phyloP scores from a whole-genome alignment of 2,888 invertebrate genomes.

The Hypolimnas misippus region DNA sequence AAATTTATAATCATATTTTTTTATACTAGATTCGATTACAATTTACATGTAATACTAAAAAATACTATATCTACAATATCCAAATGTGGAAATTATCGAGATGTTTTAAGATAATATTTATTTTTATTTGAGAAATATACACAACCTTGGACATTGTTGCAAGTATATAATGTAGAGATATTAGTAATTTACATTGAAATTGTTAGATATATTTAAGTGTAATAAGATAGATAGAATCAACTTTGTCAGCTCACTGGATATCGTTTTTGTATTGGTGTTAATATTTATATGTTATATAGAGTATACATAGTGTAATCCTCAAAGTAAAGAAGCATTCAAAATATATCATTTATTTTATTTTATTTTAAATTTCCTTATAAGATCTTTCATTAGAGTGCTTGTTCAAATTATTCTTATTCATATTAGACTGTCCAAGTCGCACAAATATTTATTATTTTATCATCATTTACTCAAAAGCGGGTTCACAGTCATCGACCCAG shows the following conservation, averaged over 20 bases:
- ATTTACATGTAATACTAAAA: too few species aligned
- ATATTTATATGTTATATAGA: neutral
- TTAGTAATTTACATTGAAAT: neutral
- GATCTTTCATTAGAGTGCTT: neutral
- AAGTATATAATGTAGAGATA: neutral
- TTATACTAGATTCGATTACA: too few species aligned
- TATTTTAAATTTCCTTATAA: neutral
- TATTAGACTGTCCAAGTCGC: too few species aligned
- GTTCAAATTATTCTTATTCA: neutral
- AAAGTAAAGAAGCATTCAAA: neutral
- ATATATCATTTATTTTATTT: neutral
- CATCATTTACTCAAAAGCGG: neutral
- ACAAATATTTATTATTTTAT: neutral
- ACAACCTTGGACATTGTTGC: neutral
- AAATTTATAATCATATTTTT: too few species aligned
- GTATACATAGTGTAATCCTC: neutral
- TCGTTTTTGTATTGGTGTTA: neutral
- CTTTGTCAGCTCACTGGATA: slow-evolving; percentile 45
- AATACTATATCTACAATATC: too few species aligned
- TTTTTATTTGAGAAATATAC: too few species aligned
- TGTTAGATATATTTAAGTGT: neutral
- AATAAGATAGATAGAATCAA: neutral
- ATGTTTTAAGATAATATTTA: too few species aligned
- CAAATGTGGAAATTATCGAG: too few species aligned
- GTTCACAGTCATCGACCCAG: neutral